These are phyloP conservation scores for Cydia pomonella DNA, from an alignment of 1,140 invertebrate genomes.

Conservation along the genomic window DNA sequence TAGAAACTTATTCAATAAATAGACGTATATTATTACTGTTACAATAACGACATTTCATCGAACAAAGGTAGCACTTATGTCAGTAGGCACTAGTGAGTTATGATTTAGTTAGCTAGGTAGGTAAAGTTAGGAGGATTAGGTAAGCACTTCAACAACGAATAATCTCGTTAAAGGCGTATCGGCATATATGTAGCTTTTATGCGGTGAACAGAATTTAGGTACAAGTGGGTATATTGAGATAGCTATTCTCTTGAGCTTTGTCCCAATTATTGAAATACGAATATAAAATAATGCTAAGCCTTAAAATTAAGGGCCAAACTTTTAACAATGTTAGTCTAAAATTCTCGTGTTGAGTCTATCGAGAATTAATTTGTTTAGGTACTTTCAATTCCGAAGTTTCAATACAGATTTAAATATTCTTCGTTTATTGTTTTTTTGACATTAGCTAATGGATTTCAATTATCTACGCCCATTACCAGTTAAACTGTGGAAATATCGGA, in stretches of 20 bases:
- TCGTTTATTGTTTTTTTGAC: too few relatives aligned
- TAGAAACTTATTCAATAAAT: constrained; percentile 25
- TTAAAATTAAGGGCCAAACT: too few relatives aligned
- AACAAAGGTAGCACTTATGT: constrained; percentile 1
- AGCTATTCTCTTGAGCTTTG: neutral
- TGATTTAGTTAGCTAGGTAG: neutral
- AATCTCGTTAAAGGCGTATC: neutral
- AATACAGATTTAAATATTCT: too few relatives aligned
- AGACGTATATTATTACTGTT: neutral
- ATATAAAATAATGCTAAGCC: neutral
- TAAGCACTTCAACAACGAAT: neutral
- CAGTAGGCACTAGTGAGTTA: constrained; percentile 3
- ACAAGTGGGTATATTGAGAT: neutral
- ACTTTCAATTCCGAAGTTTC: too few relatives aligned
- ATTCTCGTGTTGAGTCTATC: too few relatives aligned
- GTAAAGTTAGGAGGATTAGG: constrained; percentile 16
- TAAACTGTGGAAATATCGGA: too few relatives aligned
- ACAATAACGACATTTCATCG: neutral
- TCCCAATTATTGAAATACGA: neutral
- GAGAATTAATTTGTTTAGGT: too few relatives aligned
- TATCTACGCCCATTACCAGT: too few relatives aligned
- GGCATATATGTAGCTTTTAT: neutral
- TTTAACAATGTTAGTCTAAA: too few relatives aligned
- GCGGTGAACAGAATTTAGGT: neutral
- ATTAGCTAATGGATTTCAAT: too few relatives aligned